Conservation (phyloP, 1,140 invertebrate species). For the Epicauta chinensis region DNA sequence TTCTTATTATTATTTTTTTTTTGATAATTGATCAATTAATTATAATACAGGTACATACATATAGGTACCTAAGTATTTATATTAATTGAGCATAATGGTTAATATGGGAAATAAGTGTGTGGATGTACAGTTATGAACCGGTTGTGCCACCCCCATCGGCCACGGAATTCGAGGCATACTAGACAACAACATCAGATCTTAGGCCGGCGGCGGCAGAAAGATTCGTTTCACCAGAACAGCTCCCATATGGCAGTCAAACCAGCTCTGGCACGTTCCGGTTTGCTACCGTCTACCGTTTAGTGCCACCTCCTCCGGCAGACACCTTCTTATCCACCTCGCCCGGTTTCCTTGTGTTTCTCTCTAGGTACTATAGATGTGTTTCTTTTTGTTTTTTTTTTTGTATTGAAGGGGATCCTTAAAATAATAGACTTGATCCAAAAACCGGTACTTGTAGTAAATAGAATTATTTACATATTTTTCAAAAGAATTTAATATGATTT, state of each 20-base stretch:
- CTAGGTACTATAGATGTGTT: no score
- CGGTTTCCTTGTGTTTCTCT: constrained; percentile 5
- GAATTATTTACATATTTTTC: no score
- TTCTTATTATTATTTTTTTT: no score
- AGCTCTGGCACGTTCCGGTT: constrained; percentile 28
- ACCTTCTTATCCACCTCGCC: constrained; percentile 8
- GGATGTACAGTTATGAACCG: constrained; percentile 16
- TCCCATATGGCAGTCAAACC: constrained; percentile 31
- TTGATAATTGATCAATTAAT: no score
- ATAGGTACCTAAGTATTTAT: no score
- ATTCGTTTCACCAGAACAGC: constrained; percentile 1
- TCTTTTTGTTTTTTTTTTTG: no score
- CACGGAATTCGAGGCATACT: not conserved
- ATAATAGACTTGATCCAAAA: constrained; percentile 26
- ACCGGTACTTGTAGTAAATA: constrained; percentile 26
- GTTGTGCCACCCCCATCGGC: constrained; percentile 18
- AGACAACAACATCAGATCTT: not conserved
- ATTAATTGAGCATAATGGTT: no score
- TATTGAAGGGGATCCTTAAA: constrained; percentile 8
- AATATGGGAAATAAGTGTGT: not conserved
- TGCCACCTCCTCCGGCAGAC: constrained; percentile 14
- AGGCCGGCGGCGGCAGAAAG: constrained; percentile 1
- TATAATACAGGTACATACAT: no score
- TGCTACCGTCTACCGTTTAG: constrained; percentile 20
- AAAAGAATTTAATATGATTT: no score